Conservation (phyloP, 2,797 vertebrate genomes). For the Enteromius argenteus region DNA sequence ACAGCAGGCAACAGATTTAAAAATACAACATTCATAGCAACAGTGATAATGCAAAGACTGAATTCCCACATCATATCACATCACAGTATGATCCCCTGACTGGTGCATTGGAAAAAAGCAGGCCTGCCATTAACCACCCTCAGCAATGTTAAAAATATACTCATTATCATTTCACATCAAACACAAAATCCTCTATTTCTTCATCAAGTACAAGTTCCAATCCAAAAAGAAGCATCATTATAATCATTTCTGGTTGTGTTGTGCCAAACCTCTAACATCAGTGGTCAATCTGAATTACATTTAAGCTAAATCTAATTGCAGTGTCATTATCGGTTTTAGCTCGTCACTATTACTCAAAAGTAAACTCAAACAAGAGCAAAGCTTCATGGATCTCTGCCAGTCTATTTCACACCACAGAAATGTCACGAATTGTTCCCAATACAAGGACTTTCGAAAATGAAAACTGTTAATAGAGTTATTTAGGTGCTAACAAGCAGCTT, state of each 20-base stretch:
- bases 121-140: conserved; percentile 27
- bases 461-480: conserved; percentile 26
- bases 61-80: conserved; percentile 21
- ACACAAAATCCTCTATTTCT: conserved; percentile 2
- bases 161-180: conserved; percentile 8
- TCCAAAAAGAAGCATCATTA: conserved; percentile 6
- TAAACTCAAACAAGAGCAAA: conserved; percentile 15
- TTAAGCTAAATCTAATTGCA: conserved; percentile 25
- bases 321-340: conserved; percentile 2
- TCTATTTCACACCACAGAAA: conserved; percentile 1
- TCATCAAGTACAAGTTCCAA: not conserved
- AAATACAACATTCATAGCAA: conserved; percentile 26
- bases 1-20: conserved; percentile 17
- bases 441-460: not conserved
- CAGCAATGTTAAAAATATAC: not conserved
- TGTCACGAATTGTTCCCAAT: not conserved
- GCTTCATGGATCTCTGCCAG: conserved; percentile 6
- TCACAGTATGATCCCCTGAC: conserved; percentile 35
- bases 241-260: not conserved
- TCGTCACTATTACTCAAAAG: conserved; percentile 2
- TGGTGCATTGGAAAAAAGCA: conserved; percentile 18
- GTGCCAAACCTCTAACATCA: conserved; percentile 23
- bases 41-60: conserved; percentile 1
- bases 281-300: conserved; percentile 21
- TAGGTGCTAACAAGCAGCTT: conserved; percentile 45